Conservation (phyloP, 2,888 invertebrate species). For the Acholoe squamosa region DNA sequence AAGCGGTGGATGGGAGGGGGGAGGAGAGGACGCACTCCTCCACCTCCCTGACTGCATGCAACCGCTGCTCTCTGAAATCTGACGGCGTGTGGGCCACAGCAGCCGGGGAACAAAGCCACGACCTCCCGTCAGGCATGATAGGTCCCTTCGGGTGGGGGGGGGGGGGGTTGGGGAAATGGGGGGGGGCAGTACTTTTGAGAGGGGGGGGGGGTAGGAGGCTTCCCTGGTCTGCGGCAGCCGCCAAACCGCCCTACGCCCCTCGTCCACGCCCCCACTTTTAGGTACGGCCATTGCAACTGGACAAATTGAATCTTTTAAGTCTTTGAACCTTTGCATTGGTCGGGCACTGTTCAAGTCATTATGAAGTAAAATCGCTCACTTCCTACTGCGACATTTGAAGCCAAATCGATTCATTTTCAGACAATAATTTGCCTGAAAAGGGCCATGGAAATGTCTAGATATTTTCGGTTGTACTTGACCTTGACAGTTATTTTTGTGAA, state of each 20-base stretch:
- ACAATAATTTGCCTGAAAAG: too few relatives aligned
- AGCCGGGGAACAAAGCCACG: not conserved
- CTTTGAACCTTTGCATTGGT: not conserved
- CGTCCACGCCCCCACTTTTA: not conserved
- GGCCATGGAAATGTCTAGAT: too few relatives aligned
- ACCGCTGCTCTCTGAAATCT: not conserved
- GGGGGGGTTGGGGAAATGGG: not conserved
- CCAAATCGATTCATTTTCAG: too few relatives aligned
- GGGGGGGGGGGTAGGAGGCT: too few relatives aligned
- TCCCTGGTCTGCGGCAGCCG: not conserved
- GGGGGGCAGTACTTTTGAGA: not conserved
- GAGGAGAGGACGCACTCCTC: not conserved
- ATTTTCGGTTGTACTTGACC: too few relatives aligned
- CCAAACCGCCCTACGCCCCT: not conserved
- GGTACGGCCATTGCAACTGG: not conserved
- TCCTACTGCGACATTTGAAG: too few relatives aligned
- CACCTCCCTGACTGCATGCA: not conserved
- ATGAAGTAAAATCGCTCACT: too few relatives aligned
- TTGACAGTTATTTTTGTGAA: too few relatives aligned
- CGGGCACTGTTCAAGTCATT: not conserved
- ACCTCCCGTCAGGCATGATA: not conserved
- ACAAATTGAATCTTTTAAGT: constrained; percentile 18
- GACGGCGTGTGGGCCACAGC: too few relatives aligned
- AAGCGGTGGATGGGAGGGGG: not conserved
- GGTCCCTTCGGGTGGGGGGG: not conserved